Conservation (phyloP, 2,888 invertebrate species). For the Pinctada fucata region DNA sequence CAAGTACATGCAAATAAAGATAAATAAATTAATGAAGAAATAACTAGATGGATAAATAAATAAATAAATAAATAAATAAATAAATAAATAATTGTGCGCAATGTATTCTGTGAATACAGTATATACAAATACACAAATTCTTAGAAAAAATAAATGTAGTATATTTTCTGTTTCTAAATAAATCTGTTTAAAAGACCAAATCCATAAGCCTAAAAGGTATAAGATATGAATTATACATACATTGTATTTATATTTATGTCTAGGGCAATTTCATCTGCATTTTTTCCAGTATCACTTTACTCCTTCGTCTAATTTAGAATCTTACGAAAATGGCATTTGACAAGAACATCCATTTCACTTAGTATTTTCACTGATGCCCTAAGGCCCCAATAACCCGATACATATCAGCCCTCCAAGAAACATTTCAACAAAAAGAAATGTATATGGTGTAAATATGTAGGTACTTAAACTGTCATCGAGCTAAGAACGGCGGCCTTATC, state of each 20-base stretch:
- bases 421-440: background rate
- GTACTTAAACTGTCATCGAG: background rate
- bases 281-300: too few relatives aligned
- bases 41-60: constrained; percentile 16
- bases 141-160: too few relatives aligned
- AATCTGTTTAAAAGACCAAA: too few relatives aligned
- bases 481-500: background rate
- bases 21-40: constrained; percentile 13
- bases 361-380: background rate
- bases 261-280: too few relatives aligned
- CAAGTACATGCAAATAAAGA: too few relatives aligned
- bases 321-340: background rate
- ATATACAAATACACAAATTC: background rate
- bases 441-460: background rate
- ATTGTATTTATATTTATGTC: too few relatives aligned
- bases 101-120: background rate
- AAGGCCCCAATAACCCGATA: background rate
- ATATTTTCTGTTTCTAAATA: too few relatives aligned
- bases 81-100: background rate
- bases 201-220: too few relatives aligned
- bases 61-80: constrained; percentile 21
- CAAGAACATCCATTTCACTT: background rate
- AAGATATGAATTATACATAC: too few relatives aligned
- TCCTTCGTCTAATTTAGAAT: too few relatives aligned
- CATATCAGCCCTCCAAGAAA: background rate